Evolutionary conservation across 30 jellyfish, hydroid and myxozoan species (phyloP).

Genomic region (Aurelia sp.): DNA sequence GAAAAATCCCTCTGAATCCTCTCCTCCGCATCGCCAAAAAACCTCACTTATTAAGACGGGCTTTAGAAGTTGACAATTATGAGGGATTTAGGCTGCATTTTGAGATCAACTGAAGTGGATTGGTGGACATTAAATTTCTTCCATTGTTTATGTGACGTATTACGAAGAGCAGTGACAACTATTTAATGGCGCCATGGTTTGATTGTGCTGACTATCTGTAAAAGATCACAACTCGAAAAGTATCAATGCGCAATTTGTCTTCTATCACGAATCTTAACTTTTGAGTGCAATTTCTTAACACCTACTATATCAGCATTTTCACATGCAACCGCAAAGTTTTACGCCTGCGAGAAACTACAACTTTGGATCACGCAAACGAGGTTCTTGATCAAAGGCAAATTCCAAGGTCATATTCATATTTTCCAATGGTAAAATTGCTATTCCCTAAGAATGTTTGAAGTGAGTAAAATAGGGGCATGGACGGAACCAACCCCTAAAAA

Average conservation of each 20-base stretch:
- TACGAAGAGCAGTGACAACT: constrained; percentile 15
- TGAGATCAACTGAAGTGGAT: constrained; percentile 27
- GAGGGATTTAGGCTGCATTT: background rate
- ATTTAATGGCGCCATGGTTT: constrained; percentile 62
- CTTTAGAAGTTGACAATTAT: too few relatives aligned
- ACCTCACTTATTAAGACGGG: too few relatives aligned
- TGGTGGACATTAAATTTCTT: background rate
- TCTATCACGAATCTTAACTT: constrained; percentile 20
- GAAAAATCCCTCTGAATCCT: too few relatives aligned
- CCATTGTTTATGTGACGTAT: background rate
- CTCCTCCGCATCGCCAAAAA: too few relatives aligned
- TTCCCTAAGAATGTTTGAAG: too few relatives aligned
- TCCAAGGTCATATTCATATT: too few relatives aligned
- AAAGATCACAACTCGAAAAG: constrained; percentile 42
- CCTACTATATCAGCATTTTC: constrained; percentile 28
- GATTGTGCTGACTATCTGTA: constrained; percentile 57
- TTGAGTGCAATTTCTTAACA: constrained; percentile 22
- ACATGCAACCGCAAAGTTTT: too few relatives aligned
- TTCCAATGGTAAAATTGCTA: too few relatives aligned
- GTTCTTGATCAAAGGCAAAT: too few relatives aligned
- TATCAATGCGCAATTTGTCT: constrained; percentile 50
- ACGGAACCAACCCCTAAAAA: background rate
- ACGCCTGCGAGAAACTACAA: too few relatives aligned
- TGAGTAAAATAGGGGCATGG: background rate
- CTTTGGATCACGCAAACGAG: too few relatives aligned